Evolutionary conservation across 2,113 vertebrate species (phyloP), one percentile per base, ranked within the genome.

Genomic region (Mobula birostris): DNA sequence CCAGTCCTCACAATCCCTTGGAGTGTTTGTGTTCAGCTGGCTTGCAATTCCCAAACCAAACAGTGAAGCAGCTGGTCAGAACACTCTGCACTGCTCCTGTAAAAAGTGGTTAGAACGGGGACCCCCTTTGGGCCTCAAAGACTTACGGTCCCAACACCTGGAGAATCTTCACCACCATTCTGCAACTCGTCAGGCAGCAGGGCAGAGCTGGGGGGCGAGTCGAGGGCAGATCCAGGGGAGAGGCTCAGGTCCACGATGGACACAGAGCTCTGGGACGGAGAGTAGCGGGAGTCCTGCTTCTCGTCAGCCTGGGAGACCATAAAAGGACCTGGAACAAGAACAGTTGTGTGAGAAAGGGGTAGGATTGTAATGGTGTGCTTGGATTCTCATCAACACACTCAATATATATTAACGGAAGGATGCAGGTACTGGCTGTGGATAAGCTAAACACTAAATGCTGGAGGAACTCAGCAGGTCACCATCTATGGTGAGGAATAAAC

Each of bases 171-270:
- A 96, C 97, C 97, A 48, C 98, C 97, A 0, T 96, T 97, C 95
- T 97, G 95, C 94, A 97, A 97, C 95, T 98, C 97, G 95, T 98
- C 98, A 0, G 98, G 98, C 88, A 97, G 98, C 94, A 98, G 94
- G 0, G 97, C 97, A 94, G 97, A 96, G 94, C 97, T 97, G 0
- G 96, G 97, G 15, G 97, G 97, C 80, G 97, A 97, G 56, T 97
- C 97, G 15, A 94, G 94, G 0, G 96, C 96, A 0, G 97, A 97
- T 0, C 95, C 96, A 0, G 98, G 98, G 0, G 98, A 99, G 95
- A 98, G 96, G 95, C 98, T 98, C 95, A 99, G 97, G 96, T 99
- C 98, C 95, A 99, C 97, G 6, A 98, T 97, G 0, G 98, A 98
- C 7, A 97, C 95, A 0, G 97, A 36, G 32, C 70, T 93, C 68